A percentile compares a stretch with the other conserved stretches of the same genome.
Evolutionary conservation across 2,888 invertebrate species (phyloP).

Genomic region (Asteroscopus sphinx): DNA sequence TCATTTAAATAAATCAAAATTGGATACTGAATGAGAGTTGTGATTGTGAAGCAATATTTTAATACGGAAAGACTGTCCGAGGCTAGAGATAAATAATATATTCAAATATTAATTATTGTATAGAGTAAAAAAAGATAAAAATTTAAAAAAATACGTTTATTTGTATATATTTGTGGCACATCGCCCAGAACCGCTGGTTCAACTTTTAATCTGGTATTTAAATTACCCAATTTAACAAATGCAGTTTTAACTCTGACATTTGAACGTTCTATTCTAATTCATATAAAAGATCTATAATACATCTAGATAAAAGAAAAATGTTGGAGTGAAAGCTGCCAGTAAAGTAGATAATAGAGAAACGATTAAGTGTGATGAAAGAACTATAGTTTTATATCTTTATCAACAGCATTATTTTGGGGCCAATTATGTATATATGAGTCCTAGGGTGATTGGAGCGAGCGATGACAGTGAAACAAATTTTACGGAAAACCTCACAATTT

Average conservation of each 20-base stretch:
- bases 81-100: conserved; percentile 75
- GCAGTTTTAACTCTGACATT: conserved; percentile 23
- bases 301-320: conserved; percentile 19
- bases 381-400: conserved; percentile 48
- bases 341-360: conserved; percentile 37
- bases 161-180: conserved; percentile 60
- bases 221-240: conserved; percentile 17
- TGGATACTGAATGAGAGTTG: conserved; percentile 70
- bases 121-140: conserved; percentile 52
- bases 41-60: conserved; percentile 78
- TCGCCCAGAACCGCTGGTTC: conserved; percentile 49
- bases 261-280: conserved; percentile 17
- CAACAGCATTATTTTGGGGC: conserved; percentile 77
- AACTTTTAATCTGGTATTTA: conserved; percentile 15
- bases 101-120: conserved; percentile 60
- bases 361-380: conserved; percentile 60
- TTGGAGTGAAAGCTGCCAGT: conserved; percentile 24
- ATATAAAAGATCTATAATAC: conserved; percentile 3
- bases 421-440: conserved; percentile 78
- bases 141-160: conserved; percentile 46
- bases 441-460: conserved; percentile 64
- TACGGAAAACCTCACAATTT: no score
- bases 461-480: not conserved
- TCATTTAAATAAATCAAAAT: conserved; percentile 60
- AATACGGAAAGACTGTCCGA: conserved; percentile 82